Base-by-base conservation (phyloP, 2,797 vertebrate species). In the Alectoris magna region DNA sequence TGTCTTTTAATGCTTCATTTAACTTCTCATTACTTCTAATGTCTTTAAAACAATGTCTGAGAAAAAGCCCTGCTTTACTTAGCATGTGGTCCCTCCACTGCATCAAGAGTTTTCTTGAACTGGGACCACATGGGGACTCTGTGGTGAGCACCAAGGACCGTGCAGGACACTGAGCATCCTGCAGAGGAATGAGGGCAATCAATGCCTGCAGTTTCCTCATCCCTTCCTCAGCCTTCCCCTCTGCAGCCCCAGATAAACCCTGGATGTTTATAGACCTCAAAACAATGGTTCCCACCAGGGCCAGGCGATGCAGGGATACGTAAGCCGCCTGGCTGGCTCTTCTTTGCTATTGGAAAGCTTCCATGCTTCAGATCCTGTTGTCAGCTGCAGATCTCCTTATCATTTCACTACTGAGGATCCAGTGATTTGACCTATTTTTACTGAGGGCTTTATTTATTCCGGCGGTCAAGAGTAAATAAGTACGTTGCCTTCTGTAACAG, bases 401-500 rank as follows among this genome's bases (percentile, higher is more conserved):
- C 56, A 1, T 79, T 75, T 39, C 69, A 8, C 53, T 41, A 12
- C 46, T 3, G 10, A 64, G 70, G 56, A 66, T 58, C 49, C 56
- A 34, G 39, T 18, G 49, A 78, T 59, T 62, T 4, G 8, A 56
- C 13, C n/a, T 48, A 21, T 74, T 88, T 82, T 82, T 77, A 34
- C 31, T 41, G 31, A 36, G 5, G 29, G 12, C 34, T 94, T 93
- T 67, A 81, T 92, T 90, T 88, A 63, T 36, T 38, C 38, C 84
- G 73, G 41, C 19, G 5, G 14, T 6, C 11, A 2, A 0, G 5
- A 41, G 24, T 62, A 85, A 85, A 77, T 43, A 76, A 91, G 36
- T 22, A 12, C 0, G 0, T 46, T 6, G 16, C 38, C 26, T 43
- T 74, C 26, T 27, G 56, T 29, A 51, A 7, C 51, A 4, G 9